A percentile compares a stretch with the other conserved stretches of the same genome.
phyloP scores from a whole-genome alignment of 2,888 invertebrate species.

The Pardosa pseudoannulata region DNA sequence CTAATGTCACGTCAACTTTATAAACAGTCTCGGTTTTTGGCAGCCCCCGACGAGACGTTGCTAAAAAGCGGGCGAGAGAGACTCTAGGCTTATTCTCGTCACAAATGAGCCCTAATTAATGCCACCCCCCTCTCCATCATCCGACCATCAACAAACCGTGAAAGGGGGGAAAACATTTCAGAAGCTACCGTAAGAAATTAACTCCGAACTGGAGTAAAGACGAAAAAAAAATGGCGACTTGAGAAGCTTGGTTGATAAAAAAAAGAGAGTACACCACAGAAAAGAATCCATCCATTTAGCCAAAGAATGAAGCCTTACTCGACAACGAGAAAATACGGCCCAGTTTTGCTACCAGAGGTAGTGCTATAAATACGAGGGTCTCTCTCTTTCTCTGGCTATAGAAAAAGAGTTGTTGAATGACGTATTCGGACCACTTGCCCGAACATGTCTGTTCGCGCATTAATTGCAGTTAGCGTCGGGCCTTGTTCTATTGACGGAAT shows the following conservation, averaged over 20 bases:
- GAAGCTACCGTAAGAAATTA: constrained; percentile 65
- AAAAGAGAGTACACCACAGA: neutral
- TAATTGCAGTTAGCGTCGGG: constrained; percentile 68
- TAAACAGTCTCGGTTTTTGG: neutral
- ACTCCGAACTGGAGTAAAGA: neutral
- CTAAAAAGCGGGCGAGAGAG: no score
- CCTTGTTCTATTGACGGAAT: constrained; percentile 66
- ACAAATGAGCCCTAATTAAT: neutral
- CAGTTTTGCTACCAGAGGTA: constrained; percentile 28
- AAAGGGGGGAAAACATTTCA: constrained; percentile 59
- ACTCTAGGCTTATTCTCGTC: neutral
- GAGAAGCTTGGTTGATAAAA: neutral
- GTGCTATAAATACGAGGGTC: constrained; percentile 50
- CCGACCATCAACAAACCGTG: constrained; percentile 44
- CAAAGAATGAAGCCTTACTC: neutral
- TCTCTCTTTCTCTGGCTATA: no score
- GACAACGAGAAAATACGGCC: constrained; percentile 25
- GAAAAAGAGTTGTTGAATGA: constrained; percentile 36
- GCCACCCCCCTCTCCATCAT: neutral
- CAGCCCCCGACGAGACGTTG: no score
- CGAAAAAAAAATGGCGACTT: neutral
- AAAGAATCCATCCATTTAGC: constrained; percentile 1
- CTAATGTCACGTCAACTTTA: no score
- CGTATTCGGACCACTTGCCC: constrained; percentile 60
- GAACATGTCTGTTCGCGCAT: constrained; percentile 60